Evolutionary conservation across 2,888 invertebrate genomes (phyloP).

Genomic region (Phengaris arion): DNA sequence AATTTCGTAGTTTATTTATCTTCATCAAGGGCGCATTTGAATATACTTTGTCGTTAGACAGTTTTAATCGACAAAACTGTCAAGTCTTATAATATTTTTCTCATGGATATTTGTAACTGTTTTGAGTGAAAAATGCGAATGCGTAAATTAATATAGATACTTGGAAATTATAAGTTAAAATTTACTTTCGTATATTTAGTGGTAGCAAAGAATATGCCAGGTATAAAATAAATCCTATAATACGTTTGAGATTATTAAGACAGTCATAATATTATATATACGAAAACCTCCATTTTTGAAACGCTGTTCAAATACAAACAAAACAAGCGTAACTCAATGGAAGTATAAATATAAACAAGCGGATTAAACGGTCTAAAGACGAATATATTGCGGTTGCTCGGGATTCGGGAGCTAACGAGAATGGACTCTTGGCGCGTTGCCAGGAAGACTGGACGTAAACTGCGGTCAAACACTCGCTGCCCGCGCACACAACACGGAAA

Average conservation of each 20-base stretch:
- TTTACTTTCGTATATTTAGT: too few species aligned
- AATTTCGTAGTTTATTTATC: background rate
- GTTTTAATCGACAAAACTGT: background rate
- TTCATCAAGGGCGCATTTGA: background rate
- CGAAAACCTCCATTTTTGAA: background rate
- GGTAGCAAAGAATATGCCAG: too few species aligned
- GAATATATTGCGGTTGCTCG: conserved; percentile 59
- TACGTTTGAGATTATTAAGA: background rate
- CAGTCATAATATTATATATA: background rate
- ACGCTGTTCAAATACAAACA: background rate
- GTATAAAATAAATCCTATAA: background rate
- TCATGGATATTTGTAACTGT: too few species aligned
- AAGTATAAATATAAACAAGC: conserved; percentile 58
- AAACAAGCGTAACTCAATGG: conserved; percentile 15
- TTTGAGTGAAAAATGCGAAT: too few species aligned
- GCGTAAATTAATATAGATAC: too few species aligned
- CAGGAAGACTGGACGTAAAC: conserved; percentile 58
- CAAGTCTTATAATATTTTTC: background rate
- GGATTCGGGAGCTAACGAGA: conserved; percentile 51
- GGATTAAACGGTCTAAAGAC: conserved; percentile 57
- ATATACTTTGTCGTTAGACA: background rate
- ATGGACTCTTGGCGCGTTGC: conserved; percentile 53
- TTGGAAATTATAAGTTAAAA: too few species aligned
- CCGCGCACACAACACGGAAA: conserved; percentile 45
- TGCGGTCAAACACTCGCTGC: conserved; percentile 49